Conservation (phyloP, 2,797 vertebrate species). For the Sebastes cheni region DNA sequence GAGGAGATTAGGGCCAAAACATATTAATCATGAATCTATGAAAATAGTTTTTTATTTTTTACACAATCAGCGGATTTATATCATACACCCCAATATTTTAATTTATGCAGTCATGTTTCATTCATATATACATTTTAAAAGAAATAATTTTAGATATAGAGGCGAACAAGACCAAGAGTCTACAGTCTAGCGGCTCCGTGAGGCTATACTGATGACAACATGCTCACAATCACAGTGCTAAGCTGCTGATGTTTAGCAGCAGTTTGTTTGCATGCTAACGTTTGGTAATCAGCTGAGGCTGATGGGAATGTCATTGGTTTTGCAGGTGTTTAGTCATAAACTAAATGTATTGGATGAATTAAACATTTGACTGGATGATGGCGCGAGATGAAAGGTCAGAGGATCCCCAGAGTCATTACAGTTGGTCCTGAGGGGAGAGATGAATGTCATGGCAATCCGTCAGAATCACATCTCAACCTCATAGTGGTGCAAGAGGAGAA, state of each 20-base stretch:
- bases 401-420: not conserved
- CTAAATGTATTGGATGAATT: too few relatives aligned
- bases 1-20: not conserved
- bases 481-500: not conserved
- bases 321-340: not conserved
- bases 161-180: not conserved
- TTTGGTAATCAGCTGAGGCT: not conserved
- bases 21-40: not conserved
- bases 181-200: not conserved
- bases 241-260: not conserved
- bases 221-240: not conserved
- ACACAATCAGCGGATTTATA: not conserved
- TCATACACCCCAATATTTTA: too few relatives aligned
- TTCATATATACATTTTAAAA: not conserved
- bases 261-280: not conserved
- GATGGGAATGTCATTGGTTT: not conserved
- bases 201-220: not conserved
- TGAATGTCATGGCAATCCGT: not conserved
- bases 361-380: not conserved
- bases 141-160: not conserved
- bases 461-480: not conserved
- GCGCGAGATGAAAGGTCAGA: not conserved
- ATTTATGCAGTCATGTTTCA: not conserved
- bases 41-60: not conserved
- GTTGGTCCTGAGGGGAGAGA: not conserved